Conservation (phyloP, 2,113 vertebrate genomes). For the Campylomormyrus numenius region DNA sequence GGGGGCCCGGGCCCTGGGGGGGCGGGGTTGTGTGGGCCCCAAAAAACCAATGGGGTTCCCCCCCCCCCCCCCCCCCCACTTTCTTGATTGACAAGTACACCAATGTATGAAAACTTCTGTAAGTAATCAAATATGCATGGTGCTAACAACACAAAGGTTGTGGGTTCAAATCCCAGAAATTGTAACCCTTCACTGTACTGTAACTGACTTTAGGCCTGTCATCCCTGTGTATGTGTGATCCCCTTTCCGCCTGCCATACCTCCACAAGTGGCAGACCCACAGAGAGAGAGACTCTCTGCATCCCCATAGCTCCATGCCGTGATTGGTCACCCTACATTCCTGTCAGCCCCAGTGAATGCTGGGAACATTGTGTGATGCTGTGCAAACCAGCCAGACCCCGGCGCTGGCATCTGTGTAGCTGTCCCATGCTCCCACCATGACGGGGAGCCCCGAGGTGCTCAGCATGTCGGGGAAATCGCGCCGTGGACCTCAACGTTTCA, state of each 20-base stretch:
- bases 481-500: neutral
- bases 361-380: slow-evolving; percentile 37
- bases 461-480: neutral
- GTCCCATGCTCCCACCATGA: neutral
- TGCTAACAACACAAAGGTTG: neutral
- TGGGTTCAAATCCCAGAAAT: neutral
- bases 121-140: neutral
- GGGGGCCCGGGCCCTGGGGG: neutral
- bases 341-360: slow-evolving; percentile 59
- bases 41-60: no score
- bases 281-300: slow-evolving; percentile 50
- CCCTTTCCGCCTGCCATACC: neutral
- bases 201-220: neutral
- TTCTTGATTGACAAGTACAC: neutral
- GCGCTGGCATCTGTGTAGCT: neutral
- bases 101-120: neutral
- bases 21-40: neutral
- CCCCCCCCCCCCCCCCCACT: neutral
- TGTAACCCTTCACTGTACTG: neutral
- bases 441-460: neutral
- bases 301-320: slow-evolving; percentile 57
- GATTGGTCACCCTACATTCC: slow-evolving; percentile 65
- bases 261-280: neutral
- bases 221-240: neutral
- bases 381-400: slow-evolving; percentile 26